Percentiles rank a stretch among this genome's conserved stretches.
Conservation (phyloP, 2,797 vertebrate genomes). For the Hemitrygon akajei region DNA sequence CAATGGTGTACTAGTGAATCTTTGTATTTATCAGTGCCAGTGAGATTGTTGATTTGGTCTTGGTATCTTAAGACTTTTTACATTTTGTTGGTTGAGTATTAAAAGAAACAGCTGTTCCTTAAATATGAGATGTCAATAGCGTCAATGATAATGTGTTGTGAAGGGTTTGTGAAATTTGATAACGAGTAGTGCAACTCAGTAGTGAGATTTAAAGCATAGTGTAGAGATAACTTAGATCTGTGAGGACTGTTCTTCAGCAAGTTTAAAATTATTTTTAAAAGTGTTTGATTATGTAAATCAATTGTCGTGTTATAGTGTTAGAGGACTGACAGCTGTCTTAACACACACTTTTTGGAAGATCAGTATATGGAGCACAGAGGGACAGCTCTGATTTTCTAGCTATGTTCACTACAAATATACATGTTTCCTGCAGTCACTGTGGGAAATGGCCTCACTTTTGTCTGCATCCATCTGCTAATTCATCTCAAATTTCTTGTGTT, state of each 20-base stretch:
- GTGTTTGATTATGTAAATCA: background rate
- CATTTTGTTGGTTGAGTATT: conserved; percentile 22
- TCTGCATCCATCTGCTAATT: background rate
- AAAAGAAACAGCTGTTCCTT: background rate
- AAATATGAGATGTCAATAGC: background rate
- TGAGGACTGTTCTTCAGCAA: background rate
- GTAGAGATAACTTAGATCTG: background rate
- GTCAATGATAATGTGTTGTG: background rate
- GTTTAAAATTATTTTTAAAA: background rate
- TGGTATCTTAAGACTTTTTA: background rate
- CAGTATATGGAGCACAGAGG: background rate
- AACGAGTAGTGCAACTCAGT: background rate
- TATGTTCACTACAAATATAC: background rate
- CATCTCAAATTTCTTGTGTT: background rate
- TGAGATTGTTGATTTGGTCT: background rate
- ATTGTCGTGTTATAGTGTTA: background rate
- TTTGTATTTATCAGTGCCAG: background rate
- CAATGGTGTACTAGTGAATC: background rate
- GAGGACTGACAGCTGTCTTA: background rate
- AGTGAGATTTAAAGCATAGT: background rate
- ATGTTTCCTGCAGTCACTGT: background rate
- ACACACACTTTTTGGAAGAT: background rate
- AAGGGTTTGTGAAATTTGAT: background rate
- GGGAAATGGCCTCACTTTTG: background rate
- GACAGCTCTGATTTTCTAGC: background rate